phyloP scores from a whole-genome alignment of 2,113 vertebrate genomes.

The Chlorodrepanis virens region DNA sequence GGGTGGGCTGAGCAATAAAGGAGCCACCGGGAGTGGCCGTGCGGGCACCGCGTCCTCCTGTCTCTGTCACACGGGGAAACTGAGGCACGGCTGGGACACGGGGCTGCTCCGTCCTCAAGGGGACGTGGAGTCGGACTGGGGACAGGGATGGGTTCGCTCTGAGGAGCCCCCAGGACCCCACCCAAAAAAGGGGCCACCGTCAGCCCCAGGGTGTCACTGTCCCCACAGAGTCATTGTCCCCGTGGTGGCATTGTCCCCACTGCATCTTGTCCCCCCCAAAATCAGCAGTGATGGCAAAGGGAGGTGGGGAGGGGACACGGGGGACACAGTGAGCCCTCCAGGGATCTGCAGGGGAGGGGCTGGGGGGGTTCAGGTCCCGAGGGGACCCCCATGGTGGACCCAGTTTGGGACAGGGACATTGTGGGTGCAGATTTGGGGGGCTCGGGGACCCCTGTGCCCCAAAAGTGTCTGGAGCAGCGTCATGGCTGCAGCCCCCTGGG shows the following conservation, averaged over 20 bases:
- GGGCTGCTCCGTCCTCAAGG: not conserved
- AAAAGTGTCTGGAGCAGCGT: not conserved
- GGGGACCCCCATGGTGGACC: accelerated
- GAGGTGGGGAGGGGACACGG: not conserved
- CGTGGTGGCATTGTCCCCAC: accelerated
- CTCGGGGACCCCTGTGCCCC: not conserved
- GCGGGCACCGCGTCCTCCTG: not conserved
- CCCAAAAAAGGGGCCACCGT: not conserved
- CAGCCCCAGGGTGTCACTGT: not conserved
- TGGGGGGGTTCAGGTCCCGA: not conserved
- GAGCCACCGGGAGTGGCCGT: not conserved
- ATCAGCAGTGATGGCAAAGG: not conserved
- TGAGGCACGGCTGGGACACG: not conserved
- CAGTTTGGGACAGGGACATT: not conserved
- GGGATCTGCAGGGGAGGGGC: not conserved
- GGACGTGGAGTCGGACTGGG: not conserved
- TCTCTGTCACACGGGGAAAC: not conserved
- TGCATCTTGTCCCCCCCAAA: not conserved
- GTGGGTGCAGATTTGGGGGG: not conserved
- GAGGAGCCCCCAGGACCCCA: not conserved
- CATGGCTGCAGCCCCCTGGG: not conserved
- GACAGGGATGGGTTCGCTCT: not conserved
- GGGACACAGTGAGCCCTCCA: not conserved
- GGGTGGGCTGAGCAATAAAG: conserved; percentile 26
- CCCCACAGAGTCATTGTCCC: not conserved